Evolutionary conservation across 1,140 invertebrate genomes (phyloP).

Genomic region (Macrostomum lignano): DNA sequence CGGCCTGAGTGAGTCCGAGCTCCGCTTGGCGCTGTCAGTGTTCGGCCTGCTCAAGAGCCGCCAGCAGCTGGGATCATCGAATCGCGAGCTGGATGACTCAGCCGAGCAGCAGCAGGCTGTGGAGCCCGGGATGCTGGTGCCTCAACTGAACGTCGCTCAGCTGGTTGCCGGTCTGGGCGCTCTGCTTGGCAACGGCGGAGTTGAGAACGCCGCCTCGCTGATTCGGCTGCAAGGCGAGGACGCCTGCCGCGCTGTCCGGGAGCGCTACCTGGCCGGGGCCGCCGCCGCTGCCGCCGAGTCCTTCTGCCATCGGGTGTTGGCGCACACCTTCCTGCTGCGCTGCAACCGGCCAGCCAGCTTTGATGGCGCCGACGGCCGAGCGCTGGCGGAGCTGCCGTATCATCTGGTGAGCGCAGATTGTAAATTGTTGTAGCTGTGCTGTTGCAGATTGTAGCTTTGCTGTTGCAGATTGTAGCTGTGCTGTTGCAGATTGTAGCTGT

Average conservation of each 20-base stretch:
- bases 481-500: no score
- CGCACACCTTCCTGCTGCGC: not conserved
- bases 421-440: no score
- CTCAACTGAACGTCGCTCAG: not conserved
- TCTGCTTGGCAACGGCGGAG: not conserved
- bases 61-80: no score
- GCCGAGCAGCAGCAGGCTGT: not conserved
- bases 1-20: no score
- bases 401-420: constrained; percentile 24
- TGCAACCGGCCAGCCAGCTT: not conserved
- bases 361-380: constrained; percentile 11
- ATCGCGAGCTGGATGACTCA: constrained; percentile 8
- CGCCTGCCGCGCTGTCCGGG: constrained; percentile 11
- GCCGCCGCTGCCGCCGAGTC: constrained; percentile 9
- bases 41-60: no score
- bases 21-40: no score
- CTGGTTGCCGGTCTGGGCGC: not conserved
- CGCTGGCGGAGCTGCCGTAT: constrained; percentile 16
- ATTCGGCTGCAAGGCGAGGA: constrained; percentile 11
- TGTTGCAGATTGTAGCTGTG: no score
- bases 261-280: constrained; percentile 12
- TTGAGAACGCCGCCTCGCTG: not conserved
- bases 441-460: no score
- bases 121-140: not conserved
- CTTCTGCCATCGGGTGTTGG: constrained; percentile 3